Evolutionary conservation across 2,888 invertebrate species (phyloP), one percentile per base, ranked within the genome.

Genomic region (Mylabris sibirica): DNA sequence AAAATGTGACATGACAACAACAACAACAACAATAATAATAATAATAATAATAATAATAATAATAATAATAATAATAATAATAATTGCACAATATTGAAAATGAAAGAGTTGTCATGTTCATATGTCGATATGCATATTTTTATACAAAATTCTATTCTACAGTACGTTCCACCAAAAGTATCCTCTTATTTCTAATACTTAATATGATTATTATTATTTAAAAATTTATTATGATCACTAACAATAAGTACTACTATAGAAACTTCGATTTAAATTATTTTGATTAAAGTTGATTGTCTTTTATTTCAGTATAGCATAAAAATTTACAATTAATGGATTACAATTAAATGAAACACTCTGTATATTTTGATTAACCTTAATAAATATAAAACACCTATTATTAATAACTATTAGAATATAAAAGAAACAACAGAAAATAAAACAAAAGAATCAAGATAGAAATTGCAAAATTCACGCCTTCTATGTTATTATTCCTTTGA

Each of bases 391-490:
- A 44, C n/a, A 17, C 5, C 44, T 44, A 44, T 44, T n/a, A 44
- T 44, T 44, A 44, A n/a, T 44, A 12, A 44, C 12, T 5, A 6
- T 44, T 44, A 44, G 11, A 17, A n/a, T 44, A 17, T 2, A 6
- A n/a, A 44, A 17, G n/a, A 30, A 30, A 30, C 30, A 30, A 30
- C 5, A 30, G 30, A 30, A 30, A 30, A 30, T 30, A 30, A n/a
- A 30, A 30, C 30, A 30, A 44, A 44, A 44, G n/a, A 44, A 44
- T 44, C 17, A 11, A 17, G 38, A 0, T 38, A 38, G 44, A 8
- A 44, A 44, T 44, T 44, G 44, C 44, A 44, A 44, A 44, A 44
- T 44, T 1, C n/a, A 44, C 44, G 44, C 44, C 44, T 44, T n/a
- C 44, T 17, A 44, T 44, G 44, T 44, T 44, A n/a, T 44, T 44